phyloP scores from a whole-genome alignment of 2,888 invertebrate species.

The Troides oblongomaculatus region DNA sequence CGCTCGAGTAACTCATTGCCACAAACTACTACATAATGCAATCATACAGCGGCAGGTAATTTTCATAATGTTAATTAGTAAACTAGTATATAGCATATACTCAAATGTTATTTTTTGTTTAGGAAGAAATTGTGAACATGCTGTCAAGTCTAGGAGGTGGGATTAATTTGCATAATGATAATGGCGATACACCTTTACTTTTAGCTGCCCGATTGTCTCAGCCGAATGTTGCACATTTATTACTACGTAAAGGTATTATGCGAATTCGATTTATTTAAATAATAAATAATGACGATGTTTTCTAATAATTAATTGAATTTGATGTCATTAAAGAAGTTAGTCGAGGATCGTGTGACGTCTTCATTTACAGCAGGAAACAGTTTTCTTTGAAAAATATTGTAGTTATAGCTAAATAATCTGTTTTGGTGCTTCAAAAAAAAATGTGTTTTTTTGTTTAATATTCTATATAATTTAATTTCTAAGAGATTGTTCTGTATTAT shows the following conservation, averaged over 20 bases:
- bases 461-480: too few relatives aligned
- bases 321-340: too few relatives aligned
- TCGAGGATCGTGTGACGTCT: too few relatives aligned
- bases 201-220: slow-evolving; percentile 77
- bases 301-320: neutral
- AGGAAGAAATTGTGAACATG: slow-evolving; percentile 78
- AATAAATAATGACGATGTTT: neutral
- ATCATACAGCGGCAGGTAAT: slow-evolving; percentile 80
- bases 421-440: neutral
- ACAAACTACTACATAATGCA: slow-evolving; percentile 84
- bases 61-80: neutral
- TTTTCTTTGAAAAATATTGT: too few relatives aligned
- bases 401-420: neutral
- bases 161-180: slow-evolving; percentile 82
- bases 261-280: neutral
- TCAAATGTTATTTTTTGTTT: slow-evolving; percentile 12
- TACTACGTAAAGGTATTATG: slow-evolving; percentile 76
- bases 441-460: neutral
- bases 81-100: neutral
- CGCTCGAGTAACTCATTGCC: slow-evolving; percentile 85
- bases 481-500: too few relatives aligned
- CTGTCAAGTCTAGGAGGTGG: slow-evolving; percentile 78
- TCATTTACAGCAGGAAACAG: too few relatives aligned
- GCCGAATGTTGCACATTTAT: slow-evolving; percentile 71
- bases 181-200: slow-evolving; percentile 85